Evolutionary conservation across 2,888 invertebrate genomes (phyloP).

Genomic region (Dusona sp.): DNA sequence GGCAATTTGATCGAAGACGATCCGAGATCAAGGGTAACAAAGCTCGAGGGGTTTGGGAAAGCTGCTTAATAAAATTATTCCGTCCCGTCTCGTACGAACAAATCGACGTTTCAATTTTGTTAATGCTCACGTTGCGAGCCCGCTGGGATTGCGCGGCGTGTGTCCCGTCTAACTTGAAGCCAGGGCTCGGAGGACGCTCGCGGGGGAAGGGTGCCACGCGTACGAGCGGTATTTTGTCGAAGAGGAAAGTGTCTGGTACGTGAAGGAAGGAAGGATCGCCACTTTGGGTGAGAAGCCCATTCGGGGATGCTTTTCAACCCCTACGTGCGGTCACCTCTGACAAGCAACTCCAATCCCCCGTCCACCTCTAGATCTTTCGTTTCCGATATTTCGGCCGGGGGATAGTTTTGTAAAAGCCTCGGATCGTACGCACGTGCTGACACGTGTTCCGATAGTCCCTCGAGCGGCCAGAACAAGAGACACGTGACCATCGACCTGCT

Average conservation of each 20-base stretch:
- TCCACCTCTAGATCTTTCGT: slow-evolving; percentile 31
- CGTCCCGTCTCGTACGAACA: slow-evolving; percentile 73
- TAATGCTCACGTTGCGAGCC: slow-evolving; percentile 79
- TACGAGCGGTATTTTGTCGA: slow-evolving; percentile 40
- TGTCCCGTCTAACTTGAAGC: slow-evolving; percentile 23
- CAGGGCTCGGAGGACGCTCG: slow-evolving; percentile 24
- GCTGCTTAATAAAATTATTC: slow-evolving; percentile 82
- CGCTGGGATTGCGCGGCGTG: slow-evolving; percentile 72
- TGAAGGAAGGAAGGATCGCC: slow-evolving; percentile 38
- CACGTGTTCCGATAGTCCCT: slow-evolving; percentile 75
- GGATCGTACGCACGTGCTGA: slow-evolving; percentile 76
- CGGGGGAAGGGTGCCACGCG: slow-evolving; percentile 67
- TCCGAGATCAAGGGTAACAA: not conserved
- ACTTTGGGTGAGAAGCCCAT: slow-evolving; percentile 37
- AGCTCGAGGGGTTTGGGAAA: slow-evolving; percentile 20
- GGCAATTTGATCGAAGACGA: not conserved
- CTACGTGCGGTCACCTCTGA: slow-evolving; percentile 38
- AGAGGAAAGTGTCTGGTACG: not conserved
- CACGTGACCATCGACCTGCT: slow-evolving; percentile 79
- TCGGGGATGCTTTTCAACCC: slow-evolving; percentile 28
- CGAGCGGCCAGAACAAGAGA: slow-evolving; percentile 31
- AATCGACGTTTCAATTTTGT: slow-evolving; percentile 85
- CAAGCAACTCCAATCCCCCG: not conserved
- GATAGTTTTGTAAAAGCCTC: slow-evolving; percentile 35
- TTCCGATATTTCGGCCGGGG: slow-evolving; percentile 36